Evolutionary conservation across 2,797 vertebrate species (phyloP), one percentile per base, ranked within the genome.

Genomic region (Pipistrellus pygmaeus): DNA sequence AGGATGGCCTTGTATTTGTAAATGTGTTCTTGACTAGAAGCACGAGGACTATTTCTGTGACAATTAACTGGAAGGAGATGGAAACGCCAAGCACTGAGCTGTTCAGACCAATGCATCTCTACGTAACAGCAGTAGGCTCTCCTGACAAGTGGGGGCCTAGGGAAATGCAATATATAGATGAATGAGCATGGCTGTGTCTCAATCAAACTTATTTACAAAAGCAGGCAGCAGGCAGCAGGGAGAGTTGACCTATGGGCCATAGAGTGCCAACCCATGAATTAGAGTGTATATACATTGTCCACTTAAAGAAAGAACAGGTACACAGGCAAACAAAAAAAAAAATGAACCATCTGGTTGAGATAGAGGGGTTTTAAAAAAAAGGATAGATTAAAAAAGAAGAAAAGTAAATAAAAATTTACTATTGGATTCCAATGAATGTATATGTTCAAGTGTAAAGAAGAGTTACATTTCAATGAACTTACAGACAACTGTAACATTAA

Each of bases 191-290:
- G 46, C 48, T 84, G 2, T 44, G 11, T n/a, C 53, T n/a, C n/a
- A 57, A 15, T 25, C 57, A 73, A 88, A 51, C 12, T 83, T 69
- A 68, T 77, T 77, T 82, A 73, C 48, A 95, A 75, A 90, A 55
- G 38, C 27, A 91, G 48, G 21, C 2, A 6, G 35, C 17, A 41
- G 48, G 25, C 72, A 75, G 35, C 17, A 41, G 48, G 25, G 68
- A 75, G n/a, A 75, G 66, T 48, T 68, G 35, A 13, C 18, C 53
- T 44, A 71, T 0, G 27, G 32, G 77, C 20, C 5, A 1, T 2
- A 53, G n/a, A 76, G 48, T 84, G 46, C 17, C 48, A 87, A 35
- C 21, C 12, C 8, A 10, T 32, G 8, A 75, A 30, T 64, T 57
- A 78, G 30, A 71, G 18, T 87, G 60, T 8, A 64, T 77, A 62